Evolutionary conservation across 2,888 invertebrate species (phyloP).

Genomic region (Prosopocoilus inquinatus): DNA sequence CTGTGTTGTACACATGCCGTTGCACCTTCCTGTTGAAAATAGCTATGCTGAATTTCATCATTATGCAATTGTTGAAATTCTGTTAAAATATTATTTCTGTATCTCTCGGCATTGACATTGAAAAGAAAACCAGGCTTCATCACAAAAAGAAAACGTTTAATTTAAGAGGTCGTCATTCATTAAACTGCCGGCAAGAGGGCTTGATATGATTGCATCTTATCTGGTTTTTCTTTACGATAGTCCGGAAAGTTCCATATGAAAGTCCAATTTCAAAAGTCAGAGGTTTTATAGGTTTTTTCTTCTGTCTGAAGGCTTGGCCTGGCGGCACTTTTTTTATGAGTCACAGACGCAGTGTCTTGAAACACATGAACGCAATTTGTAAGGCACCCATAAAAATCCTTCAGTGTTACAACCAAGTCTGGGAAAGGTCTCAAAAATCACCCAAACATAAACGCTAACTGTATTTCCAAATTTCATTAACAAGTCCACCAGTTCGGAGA

Average conservation of each 20-base stretch:
- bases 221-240: neutral
- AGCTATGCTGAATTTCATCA: neutral
- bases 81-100: conserved; percentile 3
- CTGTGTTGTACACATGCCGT: neutral
- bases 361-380: neutral
- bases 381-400: conserved; percentile 9
- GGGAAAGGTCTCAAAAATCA: neutral
- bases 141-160: neutral
- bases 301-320: neutral
- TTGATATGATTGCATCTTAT: neutral
- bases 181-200: neutral
- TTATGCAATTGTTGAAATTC: conserved; percentile 1
- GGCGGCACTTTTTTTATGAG: neutral
- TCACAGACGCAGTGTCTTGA: conserved; percentile 4
- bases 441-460: neutral
- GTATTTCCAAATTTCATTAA: conserved; percentile 4
- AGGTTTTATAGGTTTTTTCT: neutral
- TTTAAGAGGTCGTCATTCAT: neutral
- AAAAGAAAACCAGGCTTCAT: neutral
- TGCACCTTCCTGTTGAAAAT: neutral
- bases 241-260: neutral
- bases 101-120: conserved; percentile 2
- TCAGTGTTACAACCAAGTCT: neutral
- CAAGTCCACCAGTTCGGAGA: neutral
- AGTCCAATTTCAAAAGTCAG: neutral